Percentiles rank a stretch among this genome's conserved stretches.
These are phyloP conservation scores for Encarsia formosa DNA, from an alignment of 2,888 invertebrate genomes.

Conservation along the genomic window DNA sequence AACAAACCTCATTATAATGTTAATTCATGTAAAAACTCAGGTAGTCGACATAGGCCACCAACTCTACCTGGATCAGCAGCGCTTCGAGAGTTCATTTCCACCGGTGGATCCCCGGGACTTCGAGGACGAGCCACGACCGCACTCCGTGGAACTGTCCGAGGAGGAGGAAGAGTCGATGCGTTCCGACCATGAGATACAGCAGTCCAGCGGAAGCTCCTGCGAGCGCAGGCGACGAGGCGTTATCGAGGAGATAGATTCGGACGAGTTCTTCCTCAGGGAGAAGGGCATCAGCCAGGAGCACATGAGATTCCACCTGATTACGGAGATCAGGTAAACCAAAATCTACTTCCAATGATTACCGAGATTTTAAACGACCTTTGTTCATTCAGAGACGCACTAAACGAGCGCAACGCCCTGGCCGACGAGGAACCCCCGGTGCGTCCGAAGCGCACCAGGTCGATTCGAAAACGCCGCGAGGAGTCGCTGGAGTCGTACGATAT, in stretches of 20 bases:
- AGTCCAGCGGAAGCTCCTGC: constrained; percentile 61
- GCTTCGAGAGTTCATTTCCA: constrained; percentile 28
- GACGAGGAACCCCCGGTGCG: constrained; percentile 48
- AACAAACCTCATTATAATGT: too few species aligned
- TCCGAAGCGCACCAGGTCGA: constrained; percentile 38
- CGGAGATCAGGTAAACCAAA: constrained; percentile 19
- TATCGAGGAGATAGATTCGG: constrained; percentile 81
- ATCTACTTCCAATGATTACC: not conserved
- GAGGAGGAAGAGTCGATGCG: constrained; percentile 39
- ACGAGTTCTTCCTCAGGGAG: constrained; percentile 80
- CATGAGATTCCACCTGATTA: constrained; percentile 54
- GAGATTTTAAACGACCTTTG: too few species aligned
- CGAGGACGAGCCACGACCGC: constrained; percentile 10
- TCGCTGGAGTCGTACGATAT: constrained; percentile 37
- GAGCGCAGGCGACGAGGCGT: constrained; percentile 60
- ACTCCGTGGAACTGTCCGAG: constrained; percentile 29
- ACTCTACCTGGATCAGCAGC: too few species aligned
- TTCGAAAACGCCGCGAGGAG: constrained; percentile 36
- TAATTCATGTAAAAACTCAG: not conserved
- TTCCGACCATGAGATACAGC: constrained; percentile 55
- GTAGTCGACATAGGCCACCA: not conserved
- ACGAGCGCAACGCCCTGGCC: constrained; percentile 63
- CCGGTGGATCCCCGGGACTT: constrained; percentile 42
- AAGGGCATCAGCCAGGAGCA: constrained; percentile 80
- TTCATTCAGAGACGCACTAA: constrained; percentile 62